phyloP scores from a whole-genome alignment of 2,797 vertebrate genomes.

The Coendou prehensilis region DNA sequence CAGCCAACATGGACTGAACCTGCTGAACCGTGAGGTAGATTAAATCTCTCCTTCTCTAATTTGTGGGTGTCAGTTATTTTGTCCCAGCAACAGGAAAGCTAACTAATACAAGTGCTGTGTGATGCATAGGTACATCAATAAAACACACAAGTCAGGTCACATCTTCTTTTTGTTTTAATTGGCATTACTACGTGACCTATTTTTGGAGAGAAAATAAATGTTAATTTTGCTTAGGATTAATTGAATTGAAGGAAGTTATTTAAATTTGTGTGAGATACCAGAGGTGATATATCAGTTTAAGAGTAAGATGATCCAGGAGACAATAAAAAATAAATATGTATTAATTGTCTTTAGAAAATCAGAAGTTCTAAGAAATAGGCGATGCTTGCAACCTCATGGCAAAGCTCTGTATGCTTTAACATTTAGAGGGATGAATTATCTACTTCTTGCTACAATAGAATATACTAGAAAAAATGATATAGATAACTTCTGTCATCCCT shows the following conservation, averaged over 20 bases:
- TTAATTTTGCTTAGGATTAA: background rate
- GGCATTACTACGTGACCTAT: background rate
- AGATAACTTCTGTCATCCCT: background rate
- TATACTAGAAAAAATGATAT: background rate
- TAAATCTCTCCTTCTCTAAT: background rate
- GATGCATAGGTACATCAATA: background rate
- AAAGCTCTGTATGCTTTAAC: background rate
- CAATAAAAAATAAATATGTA: background rate
- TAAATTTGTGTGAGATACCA: background rate
- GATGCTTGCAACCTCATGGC: background rate
- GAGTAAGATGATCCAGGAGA: background rate
- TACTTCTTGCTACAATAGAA: background rate
- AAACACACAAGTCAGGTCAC: background rate
- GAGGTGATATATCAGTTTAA: background rate
- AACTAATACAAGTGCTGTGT: background rate
- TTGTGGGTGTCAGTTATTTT: background rate
- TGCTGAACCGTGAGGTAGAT: background rate
- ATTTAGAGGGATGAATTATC: background rate
- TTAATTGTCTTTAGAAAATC: slow-evolving; percentile 26
- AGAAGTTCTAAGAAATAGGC: background rate
- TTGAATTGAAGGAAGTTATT: slow-evolving; percentile 24
- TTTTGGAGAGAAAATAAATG: background rate
- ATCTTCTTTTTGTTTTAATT: background rate
- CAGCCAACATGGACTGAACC: background rate
- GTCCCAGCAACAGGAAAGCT: background rate